Evolutionary conservation across 2,888 invertebrate genomes (phyloP), one percentile per base, ranked within the genome.

Genomic region (Habroteleia sp.): DNA sequence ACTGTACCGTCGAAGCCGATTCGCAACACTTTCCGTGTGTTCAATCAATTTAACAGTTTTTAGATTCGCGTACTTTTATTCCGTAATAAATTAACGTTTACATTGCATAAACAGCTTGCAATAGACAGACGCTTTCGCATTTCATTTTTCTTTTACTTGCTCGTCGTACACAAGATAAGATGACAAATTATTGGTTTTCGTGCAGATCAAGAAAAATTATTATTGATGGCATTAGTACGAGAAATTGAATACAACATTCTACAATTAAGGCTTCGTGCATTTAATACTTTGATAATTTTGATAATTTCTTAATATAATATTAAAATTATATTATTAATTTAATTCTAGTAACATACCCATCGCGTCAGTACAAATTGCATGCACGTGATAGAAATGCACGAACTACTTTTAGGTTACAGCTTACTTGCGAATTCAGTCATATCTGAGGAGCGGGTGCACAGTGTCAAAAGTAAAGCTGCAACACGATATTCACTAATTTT

Each of bases 391-490:
- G 48, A 62, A 50, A 62, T 48, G 48, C 10, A 8, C 48, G 35
- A 41, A 50, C 48, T 17, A 20, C 39, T 39, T 33, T 63, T 25
- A 33, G 27, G 10, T 62, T 48, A 48, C 31, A 42, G 50, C 20
- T 65, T 44, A 44, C 42, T 54, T 42, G 39, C 16, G 25, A 44
- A 65, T 52, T 54, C 11, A 23, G 35, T 65, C 29, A 54, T 20
- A 50, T 17, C 14, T 8, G 33, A 33, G 44, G 44, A 31, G 42
- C 39, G 41, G 25, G 29, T 10, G 10, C 17, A 16, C 27, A 27
- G 27, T 54, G 54, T 65, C 37, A 44, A 65, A 54, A 44, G 37
- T 54, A 58, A 65, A 54, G 42, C 31, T 66, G 10, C 42, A 42
- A 23, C n/a, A 29, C 14, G 33, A 31, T 41, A 20, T 56, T 60